Evolutionary conservation across 2,797 vertebrate species (phyloP).

Genomic region (Avahi laniger): DNA sequence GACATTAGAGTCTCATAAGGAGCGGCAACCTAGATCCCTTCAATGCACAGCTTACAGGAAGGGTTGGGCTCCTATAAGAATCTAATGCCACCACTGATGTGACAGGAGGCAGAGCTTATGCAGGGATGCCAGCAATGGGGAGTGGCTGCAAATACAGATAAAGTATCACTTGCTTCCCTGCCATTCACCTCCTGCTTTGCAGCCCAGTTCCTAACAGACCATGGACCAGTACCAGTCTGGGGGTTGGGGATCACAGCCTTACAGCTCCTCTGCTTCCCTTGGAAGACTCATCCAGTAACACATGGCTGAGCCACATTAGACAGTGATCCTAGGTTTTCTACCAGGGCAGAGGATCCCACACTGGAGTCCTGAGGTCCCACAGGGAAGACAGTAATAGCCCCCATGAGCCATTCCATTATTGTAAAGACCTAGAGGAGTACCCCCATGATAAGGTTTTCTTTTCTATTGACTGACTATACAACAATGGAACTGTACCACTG

Average conservation of each 20-base stretch:
- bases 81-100: no score
- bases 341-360: neutral
- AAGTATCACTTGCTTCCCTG: no score
- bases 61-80: no score
- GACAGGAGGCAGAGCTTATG: no score
- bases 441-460: neutral
- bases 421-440: neutral
- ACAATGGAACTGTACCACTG: neutral
- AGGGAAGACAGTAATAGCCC: neutral
- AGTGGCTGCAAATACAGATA: no score
- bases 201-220: no score
- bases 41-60: no score
- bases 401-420: neutral
- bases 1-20: no score
- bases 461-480: neutral
- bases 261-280: neutral
- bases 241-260: neutral
- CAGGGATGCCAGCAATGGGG: no score
- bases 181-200: no score
- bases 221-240: no score
- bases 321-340: neutral
- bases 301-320: neutral
- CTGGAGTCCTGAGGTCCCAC: neutral
- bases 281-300: neutral
- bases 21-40: no score